Percentiles rank a stretch among this genome's conserved stretches.
These are phyloP conservation scores for Cyanoramphus novaezelandiae DNA, from an alignment of 2,113 vertebrate species.

Conservation along the genomic window DNA sequence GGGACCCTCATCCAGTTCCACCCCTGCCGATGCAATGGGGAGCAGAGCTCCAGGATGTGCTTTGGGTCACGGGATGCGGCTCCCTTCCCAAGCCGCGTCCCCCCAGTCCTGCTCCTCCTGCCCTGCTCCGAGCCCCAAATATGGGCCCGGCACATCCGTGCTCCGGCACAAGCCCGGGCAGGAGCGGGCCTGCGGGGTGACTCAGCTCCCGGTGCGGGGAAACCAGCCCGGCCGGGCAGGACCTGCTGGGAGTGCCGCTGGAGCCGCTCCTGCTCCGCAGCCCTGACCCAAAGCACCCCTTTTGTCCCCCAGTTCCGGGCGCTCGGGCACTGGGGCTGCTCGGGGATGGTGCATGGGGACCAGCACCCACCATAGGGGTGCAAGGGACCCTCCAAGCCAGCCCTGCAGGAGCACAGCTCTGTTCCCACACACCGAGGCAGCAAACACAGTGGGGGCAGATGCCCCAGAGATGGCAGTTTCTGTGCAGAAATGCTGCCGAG, in stretches of 20 bases:
- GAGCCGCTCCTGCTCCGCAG: not conserved
- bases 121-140: not conserved
- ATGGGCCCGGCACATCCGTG: not conserved
- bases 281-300: fast-evolving
- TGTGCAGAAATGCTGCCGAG: not conserved
- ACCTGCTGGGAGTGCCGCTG: not conserved
- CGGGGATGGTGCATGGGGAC: fast-evolving
- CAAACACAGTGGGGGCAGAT: not conserved
- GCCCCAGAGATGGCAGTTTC: not conserved
- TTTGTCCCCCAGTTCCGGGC: not conserved
- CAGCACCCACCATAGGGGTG: fast-evolving
- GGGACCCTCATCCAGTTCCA: not conserved
- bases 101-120: not conserved
- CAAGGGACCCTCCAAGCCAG: not conserved
- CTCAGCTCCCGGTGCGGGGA: conserved; percentile 18
- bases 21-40: not conserved
- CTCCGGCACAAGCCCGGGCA: not conserved
- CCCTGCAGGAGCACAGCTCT: not conserved
- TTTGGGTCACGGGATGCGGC: not conserved
- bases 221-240: not conserved
- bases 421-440: not conserved
- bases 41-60: not conserved
- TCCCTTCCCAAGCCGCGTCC: fast-evolving
- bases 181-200: not conserved
- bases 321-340: fast-evolving